Evolutionary conservation across 2,888 invertebrate genomes (phyloP).

Genomic region (Sialis fuliginosa): DNA sequence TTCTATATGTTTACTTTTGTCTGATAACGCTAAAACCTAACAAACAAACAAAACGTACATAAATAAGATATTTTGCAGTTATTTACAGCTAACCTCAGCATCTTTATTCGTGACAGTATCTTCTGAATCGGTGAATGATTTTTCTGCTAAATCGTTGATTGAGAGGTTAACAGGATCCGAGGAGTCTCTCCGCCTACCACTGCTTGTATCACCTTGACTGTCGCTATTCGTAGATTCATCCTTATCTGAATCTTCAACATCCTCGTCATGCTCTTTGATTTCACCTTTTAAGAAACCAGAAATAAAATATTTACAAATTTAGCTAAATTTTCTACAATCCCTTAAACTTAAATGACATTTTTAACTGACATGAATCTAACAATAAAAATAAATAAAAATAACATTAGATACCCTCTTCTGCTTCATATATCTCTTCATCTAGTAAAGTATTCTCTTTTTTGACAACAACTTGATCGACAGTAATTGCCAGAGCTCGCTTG

Average conservation of each 20-base stretch:
- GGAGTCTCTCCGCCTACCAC: constrained; percentile 44
- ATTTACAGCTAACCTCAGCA: constrained; percentile 16
- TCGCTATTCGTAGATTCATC: constrained; percentile 19
- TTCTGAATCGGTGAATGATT: constrained; percentile 35
- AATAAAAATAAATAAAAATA: too few relatives aligned
- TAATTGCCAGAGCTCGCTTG: constrained; percentile 10
- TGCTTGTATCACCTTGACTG: constrained; percentile 18
- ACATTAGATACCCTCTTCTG: constrained; percentile 30
- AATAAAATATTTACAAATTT: neutral
- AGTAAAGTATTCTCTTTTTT: constrained; percentile 26
- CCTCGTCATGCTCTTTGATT: constrained; percentile 26
- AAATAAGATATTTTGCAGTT: neutral
- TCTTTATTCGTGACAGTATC: constrained; percentile 22
- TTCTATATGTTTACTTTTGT: constrained; percentile 20
- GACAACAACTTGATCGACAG: constrained; percentile 7
- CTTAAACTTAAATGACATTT: neutral
- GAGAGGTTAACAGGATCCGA: constrained; percentile 72
- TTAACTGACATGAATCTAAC: neutral
- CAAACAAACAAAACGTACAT: neutral
- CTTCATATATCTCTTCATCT: constrained; percentile 21
- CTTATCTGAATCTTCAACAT: constrained; percentile 12
- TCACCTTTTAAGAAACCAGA: constrained; percentile 18
- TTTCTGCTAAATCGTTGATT: constrained; percentile 37
- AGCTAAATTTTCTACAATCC: neutral
- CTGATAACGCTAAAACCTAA: constrained; percentile 8